Evolutionary conservation across 1,140 invertebrate species (phyloP).

Genomic region (Polypedilum vanderplanki): DNA sequence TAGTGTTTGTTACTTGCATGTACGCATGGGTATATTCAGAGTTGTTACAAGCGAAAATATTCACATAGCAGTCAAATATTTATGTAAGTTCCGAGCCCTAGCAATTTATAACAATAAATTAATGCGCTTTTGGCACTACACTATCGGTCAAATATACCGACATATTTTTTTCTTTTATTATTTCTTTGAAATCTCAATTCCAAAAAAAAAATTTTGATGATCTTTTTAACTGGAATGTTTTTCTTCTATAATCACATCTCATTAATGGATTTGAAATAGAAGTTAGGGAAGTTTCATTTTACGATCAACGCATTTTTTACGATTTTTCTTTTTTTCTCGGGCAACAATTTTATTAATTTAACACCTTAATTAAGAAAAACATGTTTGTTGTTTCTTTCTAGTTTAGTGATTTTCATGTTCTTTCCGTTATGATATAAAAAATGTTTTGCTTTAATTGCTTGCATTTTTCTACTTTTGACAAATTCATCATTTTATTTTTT

Average conservation of each 20-base stretch:
- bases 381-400: not conserved
- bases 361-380: conserved; percentile 23
- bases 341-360: conserved; percentile 28
- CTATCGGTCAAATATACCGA: no score
- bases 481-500: no score
- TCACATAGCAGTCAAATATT: no score
- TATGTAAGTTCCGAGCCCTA: no score
- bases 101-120: no score
- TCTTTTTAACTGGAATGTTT: not conserved
- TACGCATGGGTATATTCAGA: no score
- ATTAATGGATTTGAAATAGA: not conserved
- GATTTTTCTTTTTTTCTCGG: not conserved
- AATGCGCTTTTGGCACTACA: no score
- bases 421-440: not conserved
- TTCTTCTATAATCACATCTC: conserved; percentile 7
- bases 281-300: not conserved
- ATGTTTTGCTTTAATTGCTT: no score
- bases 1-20: no score
- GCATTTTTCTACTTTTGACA: no score
- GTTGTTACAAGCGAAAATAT: no score
- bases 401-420: not conserved
- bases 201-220: conserved; percentile 4
- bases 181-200: conserved; percentile 19
- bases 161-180: not conserved
- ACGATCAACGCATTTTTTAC: not conserved